Conservation (phyloP, 2,113 vertebrate species). For the Ceratotherium simum region DNA sequence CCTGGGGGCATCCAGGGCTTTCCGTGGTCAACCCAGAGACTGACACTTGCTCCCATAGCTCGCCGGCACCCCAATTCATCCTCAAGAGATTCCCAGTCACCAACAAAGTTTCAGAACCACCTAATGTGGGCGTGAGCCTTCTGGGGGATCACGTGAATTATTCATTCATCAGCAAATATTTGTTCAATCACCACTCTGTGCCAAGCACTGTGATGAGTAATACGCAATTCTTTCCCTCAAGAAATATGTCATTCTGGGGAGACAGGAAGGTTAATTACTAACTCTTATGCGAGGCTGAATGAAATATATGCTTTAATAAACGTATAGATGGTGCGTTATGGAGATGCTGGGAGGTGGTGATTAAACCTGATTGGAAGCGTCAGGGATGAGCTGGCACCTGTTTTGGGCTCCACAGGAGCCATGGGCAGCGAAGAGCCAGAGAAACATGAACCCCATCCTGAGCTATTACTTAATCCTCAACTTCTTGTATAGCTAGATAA, state of each 20-base stretch:
- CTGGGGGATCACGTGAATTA: neutral
- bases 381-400: rapidly evolving
- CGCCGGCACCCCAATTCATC: rapidly evolving
- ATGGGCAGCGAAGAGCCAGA: rapidly evolving
- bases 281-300: rapidly evolving
- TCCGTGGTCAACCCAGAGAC: rapidly evolving
- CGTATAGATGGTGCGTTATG: rapidly evolving
- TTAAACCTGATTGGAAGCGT: rapidly evolving
- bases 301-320: neutral
- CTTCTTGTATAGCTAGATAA: neutral
- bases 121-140: rapidly evolving
- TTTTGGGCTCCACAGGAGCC: neutral
- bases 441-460: rapidly evolving
- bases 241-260: neutral
- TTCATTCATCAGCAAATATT: neutral
- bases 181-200: rapidly evolving
- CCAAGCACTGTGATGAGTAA: neutral
- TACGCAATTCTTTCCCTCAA: rapidly evolving
- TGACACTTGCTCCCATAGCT: rapidly evolving
- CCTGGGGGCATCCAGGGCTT: rapidly evolving
- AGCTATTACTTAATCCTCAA: rapidly evolving
- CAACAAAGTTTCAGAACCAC: rapidly evolving
- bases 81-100: neutral
- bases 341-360: neutral
- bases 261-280: neutral